These are phyloP conservation scores for Falco novaeseelandiae DNA, from an alignment of 2,797 vertebrate genomes.

Conservation along the genomic window DNA sequence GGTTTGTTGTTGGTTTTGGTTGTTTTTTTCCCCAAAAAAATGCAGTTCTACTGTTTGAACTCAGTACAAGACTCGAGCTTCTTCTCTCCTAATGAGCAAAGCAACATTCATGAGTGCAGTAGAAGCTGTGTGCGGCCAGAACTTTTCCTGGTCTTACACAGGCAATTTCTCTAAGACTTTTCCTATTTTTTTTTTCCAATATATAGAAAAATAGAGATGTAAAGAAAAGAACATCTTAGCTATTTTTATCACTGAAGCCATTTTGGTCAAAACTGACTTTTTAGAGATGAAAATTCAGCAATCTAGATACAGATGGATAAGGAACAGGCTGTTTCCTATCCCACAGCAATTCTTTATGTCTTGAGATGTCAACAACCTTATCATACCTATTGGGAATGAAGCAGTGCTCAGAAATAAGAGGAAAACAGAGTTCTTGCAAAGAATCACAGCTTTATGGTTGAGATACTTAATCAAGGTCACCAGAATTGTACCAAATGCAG, in stretches of 20 bases:
- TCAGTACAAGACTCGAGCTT: not conserved
- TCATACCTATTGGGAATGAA: not conserved
- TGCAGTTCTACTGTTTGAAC: not conserved
- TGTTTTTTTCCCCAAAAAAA: accelerated
- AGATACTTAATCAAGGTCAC: not conserved
- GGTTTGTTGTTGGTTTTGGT: too few relatives aligned
- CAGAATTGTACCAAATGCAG: not conserved
- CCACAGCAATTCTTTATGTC: not conserved
- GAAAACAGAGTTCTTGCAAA: not conserved
- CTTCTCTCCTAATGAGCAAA: not conserved
- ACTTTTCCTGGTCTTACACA: not conserved
- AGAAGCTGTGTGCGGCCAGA: not conserved
- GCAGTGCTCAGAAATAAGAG: not conserved
- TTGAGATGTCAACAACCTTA: slow-evolving; percentile 40
- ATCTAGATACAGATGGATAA: slow-evolving; percentile 27
- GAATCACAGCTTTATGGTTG: not conserved
- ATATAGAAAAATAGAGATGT: not conserved
- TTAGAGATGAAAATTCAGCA: slow-evolving; percentile 3
- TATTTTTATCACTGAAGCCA: slow-evolving; percentile 10
- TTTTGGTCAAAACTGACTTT: slow-evolving; percentile 19
- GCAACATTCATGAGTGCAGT: not conserved
- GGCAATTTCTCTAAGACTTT: not conserved
- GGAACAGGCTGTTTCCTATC: not conserved
- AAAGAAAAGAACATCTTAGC: not conserved
- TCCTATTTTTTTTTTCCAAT: not conserved